A percentile compares a stretch with the other conserved stretches of the same genome.
phyloP scores from a whole-genome alignment of 2,113 vertebrate genomes.

The Vulpes ferrilata region DNA sequence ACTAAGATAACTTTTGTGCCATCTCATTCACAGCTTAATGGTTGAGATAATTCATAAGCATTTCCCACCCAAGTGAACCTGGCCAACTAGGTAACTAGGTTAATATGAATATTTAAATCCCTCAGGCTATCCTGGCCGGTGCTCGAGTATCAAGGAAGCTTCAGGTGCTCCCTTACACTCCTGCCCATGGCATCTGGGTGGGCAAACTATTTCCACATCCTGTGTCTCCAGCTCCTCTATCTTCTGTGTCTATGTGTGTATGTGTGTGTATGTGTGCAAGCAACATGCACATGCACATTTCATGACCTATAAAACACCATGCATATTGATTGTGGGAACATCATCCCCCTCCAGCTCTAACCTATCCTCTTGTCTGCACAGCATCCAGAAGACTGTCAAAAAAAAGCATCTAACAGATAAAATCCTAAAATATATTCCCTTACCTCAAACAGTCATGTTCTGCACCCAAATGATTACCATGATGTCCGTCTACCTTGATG shows the following conservation, averaged over 20 bases:
- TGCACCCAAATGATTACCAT: background rate
- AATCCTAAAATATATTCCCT: background rate
- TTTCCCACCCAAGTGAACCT: background rate
- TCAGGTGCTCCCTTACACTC: background rate
- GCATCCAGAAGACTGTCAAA: background rate
- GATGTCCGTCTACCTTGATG: background rate
- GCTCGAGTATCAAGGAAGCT: background rate
- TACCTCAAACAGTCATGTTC: background rate
- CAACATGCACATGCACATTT: background rate
- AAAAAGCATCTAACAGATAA: background rate
- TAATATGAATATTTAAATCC: background rate
- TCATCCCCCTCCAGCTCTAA: background rate
- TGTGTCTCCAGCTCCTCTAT: background rate
- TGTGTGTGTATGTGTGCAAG: accelerated
- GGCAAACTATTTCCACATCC: background rate
- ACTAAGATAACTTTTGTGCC: no score
- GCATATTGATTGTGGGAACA: background rate
- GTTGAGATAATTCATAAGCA: background rate
- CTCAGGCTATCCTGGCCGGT: background rate
- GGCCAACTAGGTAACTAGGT: background rate
- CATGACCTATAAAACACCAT: background rate
- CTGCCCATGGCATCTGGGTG: background rate
- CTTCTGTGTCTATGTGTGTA: background rate
- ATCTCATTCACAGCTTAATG: background rate
- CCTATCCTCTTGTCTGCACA: background rate